Evolutionary conservation across 2,797 vertebrate species (phyloP), one percentile per base, ranked within the genome.

Genomic region (Tauraco hartlaubi): DNA sequence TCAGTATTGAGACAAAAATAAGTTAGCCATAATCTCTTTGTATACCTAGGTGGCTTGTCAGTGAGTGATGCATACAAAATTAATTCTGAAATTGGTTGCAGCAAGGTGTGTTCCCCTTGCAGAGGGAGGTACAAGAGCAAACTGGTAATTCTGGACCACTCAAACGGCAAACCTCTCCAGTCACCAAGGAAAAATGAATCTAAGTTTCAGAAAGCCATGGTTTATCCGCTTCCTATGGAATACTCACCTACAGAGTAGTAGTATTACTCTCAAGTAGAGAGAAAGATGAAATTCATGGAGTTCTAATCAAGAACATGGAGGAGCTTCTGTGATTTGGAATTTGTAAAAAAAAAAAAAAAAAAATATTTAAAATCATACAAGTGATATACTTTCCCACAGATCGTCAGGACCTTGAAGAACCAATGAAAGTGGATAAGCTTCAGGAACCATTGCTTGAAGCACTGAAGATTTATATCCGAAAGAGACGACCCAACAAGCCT

Each of bases 361-460:
- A 29, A 4, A 9, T 5, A 33, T 35, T 82, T 58, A 9, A 80
- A 81, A 39, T 73, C 43, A 31, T 37, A 54, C 0, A 4, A 61
- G 69, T 33, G 18, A 29, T 82, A 5, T 86, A 26, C 31, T 85
- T 90, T 28, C 18, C 79, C 80, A 48, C 95, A 99, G 99, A 99
- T 95, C 99, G 99, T 25, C 99, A 99, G 98, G 99, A 99, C 96
- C 98, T 99, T 67, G 99, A 99, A 97, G 99, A 99, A 97, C 99
- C 99, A n/a, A 98, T 98, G 22, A 99, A 99, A 98, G 99, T 99
- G 97, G 99, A 99, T 96, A 99, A 99, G 95, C 98, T 99, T 91
- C 99, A 99, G 97, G 99, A 99, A 94, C 99, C 99, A 1, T 95
- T 99, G 96, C 97, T 99, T 97, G 99, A 99, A 98, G 99, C 99